Percentiles rank a stretch among this genome's conserved stretches.
These are phyloP conservation scores for Danionella dracula DNA, from an alignment of 2,797 vertebrate genomes.

Conservation along the genomic window DNA sequence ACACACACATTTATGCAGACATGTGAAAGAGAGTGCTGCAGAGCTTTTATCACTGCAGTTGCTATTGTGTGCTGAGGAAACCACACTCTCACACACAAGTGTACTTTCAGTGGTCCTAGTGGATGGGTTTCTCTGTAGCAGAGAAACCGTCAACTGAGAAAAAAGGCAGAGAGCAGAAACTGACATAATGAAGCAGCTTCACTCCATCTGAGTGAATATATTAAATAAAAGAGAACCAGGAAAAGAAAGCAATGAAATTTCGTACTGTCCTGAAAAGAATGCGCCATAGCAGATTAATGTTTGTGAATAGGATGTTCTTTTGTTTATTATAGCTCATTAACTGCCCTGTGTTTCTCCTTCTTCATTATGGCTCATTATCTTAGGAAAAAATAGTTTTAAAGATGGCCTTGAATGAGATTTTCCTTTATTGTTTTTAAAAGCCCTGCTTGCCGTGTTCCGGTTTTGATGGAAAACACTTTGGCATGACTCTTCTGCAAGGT, in stretches of 20 bases:
- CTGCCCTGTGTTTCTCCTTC: background rate
- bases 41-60: conserved; percentile 32
- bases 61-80: conserved; percentile 18
- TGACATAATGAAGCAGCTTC: conserved; percentile 23
- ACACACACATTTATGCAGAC: conserved; percentile 14
- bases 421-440: background rate
- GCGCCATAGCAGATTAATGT: conserved; percentile 18
- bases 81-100: background rate
- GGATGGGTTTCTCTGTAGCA: conserved; percentile 17
- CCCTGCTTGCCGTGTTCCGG: background rate
- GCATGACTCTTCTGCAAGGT: conserved; percentile 6
- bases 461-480: conserved; percentile 2
- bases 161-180: background rate
- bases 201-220: conserved; percentile 1
- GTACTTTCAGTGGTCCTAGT: conserved; percentile 17
- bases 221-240: background rate
- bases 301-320: conserved; percentile 10
- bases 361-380: conserved; percentile 23
- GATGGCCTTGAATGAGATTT: background rate
- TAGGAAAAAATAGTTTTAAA: conserved; percentile 1
- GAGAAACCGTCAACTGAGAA: conserved; percentile 5
- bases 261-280: conserved; percentile 17
- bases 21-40: conserved; percentile 21
- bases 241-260: conserved; percentile 1
- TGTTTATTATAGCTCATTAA: conserved; percentile 22